A percentile compares a stretch with the other conserved stretches of the same genome.
phyloP scores from a whole-genome alignment of 2,888 invertebrate genomes.

The Junonia oenone region DNA sequence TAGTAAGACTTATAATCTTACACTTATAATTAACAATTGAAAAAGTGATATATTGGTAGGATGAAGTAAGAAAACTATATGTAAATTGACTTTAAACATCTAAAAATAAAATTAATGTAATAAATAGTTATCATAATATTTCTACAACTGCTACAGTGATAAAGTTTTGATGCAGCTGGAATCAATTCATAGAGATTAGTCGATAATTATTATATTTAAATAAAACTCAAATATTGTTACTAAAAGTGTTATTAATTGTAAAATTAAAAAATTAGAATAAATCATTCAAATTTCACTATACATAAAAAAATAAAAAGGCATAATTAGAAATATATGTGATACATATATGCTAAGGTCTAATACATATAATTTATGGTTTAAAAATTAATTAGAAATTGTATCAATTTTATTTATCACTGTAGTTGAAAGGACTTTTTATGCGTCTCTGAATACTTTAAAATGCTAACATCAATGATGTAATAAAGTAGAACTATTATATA shows the following conservation, averaged over 20 bases:
- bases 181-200: no score
- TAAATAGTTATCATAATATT: background rate
- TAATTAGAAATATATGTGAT: no score
- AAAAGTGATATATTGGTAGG: conserved; percentile 13
- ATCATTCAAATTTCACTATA: no score
- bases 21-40: conserved; percentile 3
- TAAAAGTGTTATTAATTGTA: no score
- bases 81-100: background rate
- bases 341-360: no score
- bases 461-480: conserved; percentile 4
- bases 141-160: conserved; percentile 1
- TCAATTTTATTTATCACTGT: background rate
- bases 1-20: background rate
- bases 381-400: background rate
- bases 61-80: conserved; percentile 1
- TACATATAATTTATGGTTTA: no score
- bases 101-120: background rate
- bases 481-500: conserved; percentile 7
- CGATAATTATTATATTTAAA: no score
- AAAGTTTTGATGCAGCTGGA: conserved; percentile 8
- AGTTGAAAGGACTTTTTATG: background rate
- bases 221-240: no score
- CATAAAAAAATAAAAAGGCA: no score
- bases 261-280: no score
- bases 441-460: conserved; percentile 10